Percentiles rank a stretch among this genome's conserved stretches.
These are phyloP conservation scores for Hirtodrosophila trivittata DNA, from an alignment of 2,888 invertebrate species.

Conservation along the genomic window DNA sequence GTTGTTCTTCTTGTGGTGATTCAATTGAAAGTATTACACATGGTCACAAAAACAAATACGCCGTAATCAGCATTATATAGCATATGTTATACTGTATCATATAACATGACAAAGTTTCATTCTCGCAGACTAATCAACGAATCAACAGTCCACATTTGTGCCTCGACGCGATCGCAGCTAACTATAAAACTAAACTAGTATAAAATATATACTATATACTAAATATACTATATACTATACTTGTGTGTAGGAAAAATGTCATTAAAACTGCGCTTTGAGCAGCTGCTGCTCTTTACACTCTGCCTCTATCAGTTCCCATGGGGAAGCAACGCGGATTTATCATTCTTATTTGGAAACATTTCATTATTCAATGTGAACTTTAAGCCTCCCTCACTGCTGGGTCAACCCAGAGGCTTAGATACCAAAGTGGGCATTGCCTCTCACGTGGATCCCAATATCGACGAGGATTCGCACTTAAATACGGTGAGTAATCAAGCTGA, in stretches of 20 bases:
- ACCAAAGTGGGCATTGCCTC: constrained; percentile 37
- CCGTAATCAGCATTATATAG: constrained; percentile 1
- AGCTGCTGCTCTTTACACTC: constrained; percentile 30
- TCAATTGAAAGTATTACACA: constrained; percentile 59
- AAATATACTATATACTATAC: constrained; percentile 10
- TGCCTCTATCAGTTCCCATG: constrained; percentile 32
- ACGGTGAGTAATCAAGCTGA: constrained; percentile 77
- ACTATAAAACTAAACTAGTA: constrained; percentile 5
- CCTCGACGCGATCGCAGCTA: constrained; percentile 45
- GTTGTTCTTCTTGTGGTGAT: constrained; percentile 39
- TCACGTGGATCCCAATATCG: constrained; percentile 74
- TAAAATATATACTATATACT: constrained; percentile 1
- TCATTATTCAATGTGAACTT: constrained; percentile 73
- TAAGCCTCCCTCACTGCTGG: constrained; percentile 51
- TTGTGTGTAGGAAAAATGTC: constrained; percentile 34
- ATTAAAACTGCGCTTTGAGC: constrained; percentile 14
- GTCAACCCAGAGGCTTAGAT: constrained; percentile 30
- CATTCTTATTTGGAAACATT: constrained; percentile 65
- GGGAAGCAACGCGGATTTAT: constrained; percentile 42
- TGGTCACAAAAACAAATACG: constrained; percentile 5
- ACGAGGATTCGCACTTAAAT: constrained; percentile 76
- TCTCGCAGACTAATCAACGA: constrained; percentile 41
- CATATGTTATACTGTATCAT: constrained; percentile 29
- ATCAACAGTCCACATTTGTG: constrained; percentile 64
- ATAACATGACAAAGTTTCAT: constrained; percentile 61